Base-by-base conservation (phyloP, 1,140 invertebrate genomes). In the Achatina immaculata region DNA sequence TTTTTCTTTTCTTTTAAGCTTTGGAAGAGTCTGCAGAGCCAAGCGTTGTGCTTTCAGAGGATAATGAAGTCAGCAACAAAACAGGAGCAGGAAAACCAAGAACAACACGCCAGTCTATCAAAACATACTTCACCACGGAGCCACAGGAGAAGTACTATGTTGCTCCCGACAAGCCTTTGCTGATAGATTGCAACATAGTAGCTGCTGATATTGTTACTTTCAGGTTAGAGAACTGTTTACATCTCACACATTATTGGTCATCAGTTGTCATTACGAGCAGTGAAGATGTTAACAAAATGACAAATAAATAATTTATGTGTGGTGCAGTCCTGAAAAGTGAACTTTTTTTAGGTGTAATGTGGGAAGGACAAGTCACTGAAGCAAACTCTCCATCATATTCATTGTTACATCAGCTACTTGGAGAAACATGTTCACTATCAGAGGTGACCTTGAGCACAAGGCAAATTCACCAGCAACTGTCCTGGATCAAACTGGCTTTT, bases 11-110 rank as follows among this genome's bases (percentile, higher is more conserved):
- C 31, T 74, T 36, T 7, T 2, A 36, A 45, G 31, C 42, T 14
- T 74, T 74, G 45, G 72, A 40, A 58, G 74, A 77, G 38, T 62
- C 74, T 24, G 2, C 74, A n/a, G 74, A 62, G 28, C 55, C 74
- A 62, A 34, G 6, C 3, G 14, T 43, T 36, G 55, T 1, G 6
- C 0, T 77, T 38, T 43, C 40, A 16, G 1, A 34, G 9, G 72
- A 31, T 3, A 1, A 40, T 21, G 36, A 42, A 28, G n/a, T 9
- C 31, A 45, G 38, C 42, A 28, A 34, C 16, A 31, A 51, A 14
- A 21, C 21, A 19, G 74, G 28, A 3, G 3, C 9, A 16, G 65
- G 45, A 1, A 77, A 65, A 43, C 21, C 42, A 16, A 45, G 51
- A 14, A n/a, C 28, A 7, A 28, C 48, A 38, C 28, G 55, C 1